phyloP scores from a whole-genome alignment of 1,140 invertebrate genomes.

The Bacillus rossius region DNA sequence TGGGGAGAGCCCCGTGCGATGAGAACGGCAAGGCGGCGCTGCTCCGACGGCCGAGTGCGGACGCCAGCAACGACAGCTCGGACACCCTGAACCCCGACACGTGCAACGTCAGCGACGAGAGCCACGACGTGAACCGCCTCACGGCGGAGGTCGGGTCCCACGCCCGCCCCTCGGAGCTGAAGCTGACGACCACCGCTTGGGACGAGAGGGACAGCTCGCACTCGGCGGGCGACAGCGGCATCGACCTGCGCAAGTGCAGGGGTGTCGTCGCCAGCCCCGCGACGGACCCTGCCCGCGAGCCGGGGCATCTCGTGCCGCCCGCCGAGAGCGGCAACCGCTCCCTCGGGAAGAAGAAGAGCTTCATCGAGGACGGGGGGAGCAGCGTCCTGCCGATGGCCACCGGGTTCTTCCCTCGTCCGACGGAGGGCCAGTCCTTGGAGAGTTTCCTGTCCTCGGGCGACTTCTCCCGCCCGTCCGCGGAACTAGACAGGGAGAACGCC shows the following conservation, averaged over 20 bases:
- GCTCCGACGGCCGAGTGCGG: neutral
- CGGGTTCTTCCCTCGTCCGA: constrained; percentile 56
- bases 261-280: constrained; percentile 31
- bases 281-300: constrained; percentile 33
- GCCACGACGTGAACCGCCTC: neutral
- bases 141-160: neutral
- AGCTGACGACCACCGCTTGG: constrained; percentile 1
- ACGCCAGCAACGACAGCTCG: constrained; percentile 7
- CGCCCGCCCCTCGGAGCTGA: constrained; percentile 7
- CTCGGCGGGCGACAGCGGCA: neutral
- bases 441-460: constrained; percentile 68
- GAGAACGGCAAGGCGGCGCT: no score
- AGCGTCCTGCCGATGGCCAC: constrained; percentile 51
- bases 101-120: constrained; percentile 7
- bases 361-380: constrained; percentile 55
- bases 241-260: constrained; percentile 19
- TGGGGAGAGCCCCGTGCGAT: no score
- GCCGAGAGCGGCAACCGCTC: neutral
- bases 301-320: constrained; percentile 22
- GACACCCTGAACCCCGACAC: constrained; percentile 10
- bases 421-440: constrained; percentile 65
- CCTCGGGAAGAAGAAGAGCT: constrained; percentile 49
- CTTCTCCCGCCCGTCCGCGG: constrained; percentile 63
- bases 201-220: neutral
- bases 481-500: constrained; percentile 79